Conservation (phyloP, 2,113 vertebrate genomes). For the Pterocles orientalis region DNA sequence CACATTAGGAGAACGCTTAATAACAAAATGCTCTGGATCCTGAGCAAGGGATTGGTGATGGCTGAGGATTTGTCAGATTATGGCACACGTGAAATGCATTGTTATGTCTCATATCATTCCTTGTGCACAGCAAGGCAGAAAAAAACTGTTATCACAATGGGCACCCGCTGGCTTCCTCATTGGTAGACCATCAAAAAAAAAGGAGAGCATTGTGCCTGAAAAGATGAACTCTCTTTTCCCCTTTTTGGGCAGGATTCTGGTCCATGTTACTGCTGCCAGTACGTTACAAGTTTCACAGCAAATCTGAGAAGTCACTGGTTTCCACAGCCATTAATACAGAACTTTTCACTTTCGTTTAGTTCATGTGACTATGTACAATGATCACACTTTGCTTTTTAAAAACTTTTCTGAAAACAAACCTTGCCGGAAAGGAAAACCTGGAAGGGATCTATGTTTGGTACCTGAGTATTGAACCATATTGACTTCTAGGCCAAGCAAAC, state of each 20-base stretch:
- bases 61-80: background rate
- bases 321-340: background rate
- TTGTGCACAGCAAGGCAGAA: background rate
- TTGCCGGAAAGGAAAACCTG: background rate
- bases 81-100: background rate
- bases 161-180: background rate
- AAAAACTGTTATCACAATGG: background rate
- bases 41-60: background rate
- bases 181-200: background rate
- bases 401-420: background rate
- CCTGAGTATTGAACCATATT: background rate
- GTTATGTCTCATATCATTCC: background rate
- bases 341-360: background rate
- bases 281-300: background rate
- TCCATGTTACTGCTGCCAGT: background rate
- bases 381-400: background rate
- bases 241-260: background rate
- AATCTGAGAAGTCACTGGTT: background rate
- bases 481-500: background rate
- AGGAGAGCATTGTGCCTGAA: rapidly evolving
- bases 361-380: background rate
- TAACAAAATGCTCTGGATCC: background rate
- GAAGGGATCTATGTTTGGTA: background rate
- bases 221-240: background rate
- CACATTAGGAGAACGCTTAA: too few species aligned